Conservation (phyloP, 2,113 vertebrate genomes). For the Cacatua alba region DNA sequence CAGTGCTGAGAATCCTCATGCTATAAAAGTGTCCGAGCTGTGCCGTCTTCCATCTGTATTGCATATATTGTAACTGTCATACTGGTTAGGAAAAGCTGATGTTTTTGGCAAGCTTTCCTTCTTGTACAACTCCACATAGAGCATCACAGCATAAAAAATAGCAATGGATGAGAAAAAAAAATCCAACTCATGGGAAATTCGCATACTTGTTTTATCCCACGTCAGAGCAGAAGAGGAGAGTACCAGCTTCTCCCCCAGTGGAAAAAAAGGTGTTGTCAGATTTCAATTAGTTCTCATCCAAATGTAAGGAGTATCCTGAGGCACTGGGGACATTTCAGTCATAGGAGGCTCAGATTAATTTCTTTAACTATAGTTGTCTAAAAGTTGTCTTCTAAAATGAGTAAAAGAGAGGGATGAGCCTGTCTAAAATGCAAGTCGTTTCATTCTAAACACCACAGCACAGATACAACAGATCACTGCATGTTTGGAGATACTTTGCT, state of each 20-base stretch:
- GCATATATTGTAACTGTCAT: slow-evolving; percentile 51
- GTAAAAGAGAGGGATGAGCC: background rate
- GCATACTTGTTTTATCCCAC: background rate
- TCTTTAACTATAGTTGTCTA: background rate
- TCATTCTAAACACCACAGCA: background rate
- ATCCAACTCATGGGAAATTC: slow-evolving; percentile 27
- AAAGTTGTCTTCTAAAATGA: background rate
- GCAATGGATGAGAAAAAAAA: slow-evolving; percentile 6
- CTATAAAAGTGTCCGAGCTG: slow-evolving; percentile 40
- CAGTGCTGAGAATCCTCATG: slow-evolving; percentile 44
- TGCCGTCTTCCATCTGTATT: slow-evolving; percentile 37
- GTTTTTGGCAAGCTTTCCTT: slow-evolving; percentile 55
- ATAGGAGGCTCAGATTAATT: background rate
- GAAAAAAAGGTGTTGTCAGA: background rate
- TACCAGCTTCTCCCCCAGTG: background rate
- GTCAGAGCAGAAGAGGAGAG: background rate
- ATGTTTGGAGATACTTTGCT: background rate
- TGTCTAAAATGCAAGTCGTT: background rate
- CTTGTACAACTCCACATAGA: slow-evolving; percentile 6
- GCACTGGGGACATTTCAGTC: background rate
- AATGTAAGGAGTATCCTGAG: background rate
- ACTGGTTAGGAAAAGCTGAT: slow-evolving; percentile 42
- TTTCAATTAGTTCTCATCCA: background rate
- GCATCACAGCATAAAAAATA: slow-evolving; percentile 21
- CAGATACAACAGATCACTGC: background rate